phyloP scores from a whole-genome alignment of 2,888 invertebrate species.

The Chaetoderma sp. region DNA sequence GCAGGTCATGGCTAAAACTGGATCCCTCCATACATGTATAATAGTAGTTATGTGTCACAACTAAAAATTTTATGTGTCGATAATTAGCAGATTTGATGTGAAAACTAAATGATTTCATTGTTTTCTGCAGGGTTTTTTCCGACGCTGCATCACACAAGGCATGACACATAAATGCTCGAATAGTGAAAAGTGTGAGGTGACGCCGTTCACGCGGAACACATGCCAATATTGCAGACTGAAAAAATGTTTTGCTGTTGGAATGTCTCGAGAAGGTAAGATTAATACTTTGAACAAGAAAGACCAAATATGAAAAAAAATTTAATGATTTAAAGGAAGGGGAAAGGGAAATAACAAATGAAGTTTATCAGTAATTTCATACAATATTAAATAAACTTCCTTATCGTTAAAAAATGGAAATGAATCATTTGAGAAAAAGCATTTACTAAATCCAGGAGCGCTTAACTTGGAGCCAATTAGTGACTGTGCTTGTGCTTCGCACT shows the following conservation, averaged over 20 bases:
- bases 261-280: conserved; percentile 67
- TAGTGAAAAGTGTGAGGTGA: conserved; percentile 69
- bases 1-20: no score
- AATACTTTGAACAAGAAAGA: no score
- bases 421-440: no score
- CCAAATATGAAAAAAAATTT: no score
- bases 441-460: no score
- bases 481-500: background rate
- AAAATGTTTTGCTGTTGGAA: conserved; percentile 69
- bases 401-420: background rate
- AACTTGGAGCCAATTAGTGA: no score
- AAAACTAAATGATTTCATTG: background rate
- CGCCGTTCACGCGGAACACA: conserved; percentile 68
- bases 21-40: no score
- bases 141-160: conserved; percentile 69
- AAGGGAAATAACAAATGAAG: no score
- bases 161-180: conserved; percentile 69
- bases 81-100: background rate
- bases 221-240: conserved; percentile 69
- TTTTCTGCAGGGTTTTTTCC: conserved; percentile 66
- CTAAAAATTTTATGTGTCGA: background rate
- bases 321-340: background rate
- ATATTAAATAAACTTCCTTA: no score
- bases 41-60: no score
- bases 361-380: no score